Percentiles rank a stretch among this genome's conserved stretches.
Evolutionary conservation across 2,797 vertebrate species (phyloP).

Genomic region (Muraenolepis orangiensis): DNA sequence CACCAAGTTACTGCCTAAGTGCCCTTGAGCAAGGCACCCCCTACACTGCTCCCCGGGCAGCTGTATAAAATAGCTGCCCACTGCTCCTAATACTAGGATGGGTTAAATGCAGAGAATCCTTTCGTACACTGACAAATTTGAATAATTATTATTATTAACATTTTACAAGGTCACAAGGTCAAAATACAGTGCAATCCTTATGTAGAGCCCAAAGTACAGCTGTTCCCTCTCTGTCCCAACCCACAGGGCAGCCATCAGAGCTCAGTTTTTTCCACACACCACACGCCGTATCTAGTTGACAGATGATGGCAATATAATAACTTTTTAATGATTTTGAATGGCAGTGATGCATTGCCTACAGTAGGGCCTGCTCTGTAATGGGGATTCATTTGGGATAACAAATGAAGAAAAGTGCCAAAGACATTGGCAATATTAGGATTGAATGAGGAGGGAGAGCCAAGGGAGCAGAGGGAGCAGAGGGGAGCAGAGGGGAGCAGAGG

Average conservation of each 20-base stretch:
- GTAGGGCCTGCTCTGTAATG: background rate
- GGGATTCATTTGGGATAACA: conserved; percentile 30
- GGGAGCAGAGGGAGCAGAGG: no score
- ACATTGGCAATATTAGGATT: conserved; percentile 13
- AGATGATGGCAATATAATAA: background rate
- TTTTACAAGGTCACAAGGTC: background rate
- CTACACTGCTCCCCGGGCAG: no score
- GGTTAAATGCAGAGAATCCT: no score
- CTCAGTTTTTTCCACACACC: background rate
- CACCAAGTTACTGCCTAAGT: no score
- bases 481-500: background rate
- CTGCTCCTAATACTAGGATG: no score
- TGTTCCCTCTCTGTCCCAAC: background rate
- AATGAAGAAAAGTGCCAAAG: conserved; percentile 11
- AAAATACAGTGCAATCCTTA: background rate
- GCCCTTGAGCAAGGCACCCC: no score
- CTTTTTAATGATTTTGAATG: background rate
- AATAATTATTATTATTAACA: no score
- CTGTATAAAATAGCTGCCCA: no score
- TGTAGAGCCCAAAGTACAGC: background rate
- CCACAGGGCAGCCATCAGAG: background rate
- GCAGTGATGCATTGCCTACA: background rate
- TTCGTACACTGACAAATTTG: no score
- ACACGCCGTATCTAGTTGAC: background rate
- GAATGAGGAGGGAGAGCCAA: no score